Base-by-base conservation (phyloP, 2,888 invertebrate genomes). In the Eudemis profundana region DNA sequence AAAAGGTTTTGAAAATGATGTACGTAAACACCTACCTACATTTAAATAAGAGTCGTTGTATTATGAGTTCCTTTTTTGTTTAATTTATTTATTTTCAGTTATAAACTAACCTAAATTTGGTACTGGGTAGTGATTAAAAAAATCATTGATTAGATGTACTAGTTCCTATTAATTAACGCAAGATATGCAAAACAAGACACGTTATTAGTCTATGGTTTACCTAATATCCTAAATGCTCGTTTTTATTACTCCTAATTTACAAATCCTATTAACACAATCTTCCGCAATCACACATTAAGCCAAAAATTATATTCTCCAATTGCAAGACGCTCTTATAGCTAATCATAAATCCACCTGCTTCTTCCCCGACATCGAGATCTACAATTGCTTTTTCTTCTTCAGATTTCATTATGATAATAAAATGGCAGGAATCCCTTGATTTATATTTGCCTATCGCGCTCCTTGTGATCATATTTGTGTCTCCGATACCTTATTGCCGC, bases 331-430 rank as follows among this genome's bases (percentile, higher is more conserved):
- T 15, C 51, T 38, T 36, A 62, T 53, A 36, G 29, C 46, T 67
- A 63, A 61, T 42, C 46, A 67, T 63, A 59, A 67, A 53, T 65
- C 47, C 51, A 47, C 59, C 46, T 40, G 51, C 27, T 65, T 47
- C 29, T 53, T 60, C 38, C 50, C 50, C 19, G 38, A 44, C 42
- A 66, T 29, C 42, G 47, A 21, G 51, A 57, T 59, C 57, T 57
- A 40, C 67, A 67, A 62, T 63, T 50, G 63, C 54, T 46, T 69
- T 44, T 59, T 50, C 65, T 62, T 70, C 67, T 70, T 73, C 75
- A 81, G 86, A 89, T 89, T 85, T 88, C 86, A 88, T 89, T 88
- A 87, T 74, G 87, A 87, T 88, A 87, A 81, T 69, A 70, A 66
- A 56, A 68, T 56, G 62, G 61, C 68, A 74, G 70, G 73, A 78